Conservation (phyloP, 2,797 vertebrate species). For the Dipus sagitta region DNA sequence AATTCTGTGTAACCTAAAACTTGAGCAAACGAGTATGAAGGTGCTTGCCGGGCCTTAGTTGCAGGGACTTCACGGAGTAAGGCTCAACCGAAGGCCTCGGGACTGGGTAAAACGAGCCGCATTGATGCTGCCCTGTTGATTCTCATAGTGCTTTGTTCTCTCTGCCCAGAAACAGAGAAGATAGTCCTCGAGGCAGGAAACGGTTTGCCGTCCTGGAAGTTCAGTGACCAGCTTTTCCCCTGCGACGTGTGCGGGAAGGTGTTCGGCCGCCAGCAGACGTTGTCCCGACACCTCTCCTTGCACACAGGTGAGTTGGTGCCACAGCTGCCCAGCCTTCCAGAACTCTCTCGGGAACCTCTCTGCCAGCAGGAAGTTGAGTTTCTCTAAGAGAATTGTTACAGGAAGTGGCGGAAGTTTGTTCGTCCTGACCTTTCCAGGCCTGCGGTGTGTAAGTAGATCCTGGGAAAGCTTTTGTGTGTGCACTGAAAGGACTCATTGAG, state of each 20-base stretch:
- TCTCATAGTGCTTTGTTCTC: constrained; percentile 71
- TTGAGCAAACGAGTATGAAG: not conserved
- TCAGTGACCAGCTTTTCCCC: constrained; percentile 97
- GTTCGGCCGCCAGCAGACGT: constrained; percentile 98
- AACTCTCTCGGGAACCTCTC: not conserved
- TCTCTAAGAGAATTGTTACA: not conserved
- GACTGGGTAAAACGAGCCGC: not conserved
- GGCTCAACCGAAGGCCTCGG: not conserved
- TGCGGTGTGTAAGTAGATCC: not conserved
- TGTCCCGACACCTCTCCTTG: constrained; percentile 97
- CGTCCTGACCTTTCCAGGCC: not conserved
- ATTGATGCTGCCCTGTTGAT: not conserved
- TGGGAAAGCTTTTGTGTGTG: not conserved
- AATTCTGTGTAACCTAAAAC: not conserved
- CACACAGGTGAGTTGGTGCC: constrained; percentile 93
- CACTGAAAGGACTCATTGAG: not conserved
- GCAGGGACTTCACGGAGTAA: not conserved
- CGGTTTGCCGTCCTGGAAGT: constrained; percentile 94
- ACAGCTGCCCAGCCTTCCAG: accelerated
- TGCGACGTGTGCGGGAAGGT: constrained; percentile 98
- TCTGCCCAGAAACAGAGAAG: constrained; percentile 93
- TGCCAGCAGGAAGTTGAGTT: not conserved
- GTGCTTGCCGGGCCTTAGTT: not conserved
- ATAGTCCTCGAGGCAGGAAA: constrained; percentile 93
- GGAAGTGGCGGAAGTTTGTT: not conserved